These are phyloP conservation scores for Tethya wilhelma DNA, from an alignment of 37 sponge, comb jelly and placozoan species.

Conservation along the genomic window DNA sequence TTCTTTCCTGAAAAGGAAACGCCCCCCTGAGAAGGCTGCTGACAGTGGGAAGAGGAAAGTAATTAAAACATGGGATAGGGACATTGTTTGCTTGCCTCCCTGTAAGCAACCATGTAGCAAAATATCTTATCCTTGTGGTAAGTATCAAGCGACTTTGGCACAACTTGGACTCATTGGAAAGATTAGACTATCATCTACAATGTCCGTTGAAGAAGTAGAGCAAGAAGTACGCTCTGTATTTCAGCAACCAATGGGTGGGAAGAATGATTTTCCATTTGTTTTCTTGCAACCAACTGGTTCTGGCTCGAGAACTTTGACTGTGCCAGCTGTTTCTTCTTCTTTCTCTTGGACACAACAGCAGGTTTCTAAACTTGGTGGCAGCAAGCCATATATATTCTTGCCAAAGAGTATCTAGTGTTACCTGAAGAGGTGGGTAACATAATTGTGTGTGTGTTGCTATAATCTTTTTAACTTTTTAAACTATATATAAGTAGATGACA, in stretches of 20 bases:
- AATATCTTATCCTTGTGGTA: slow-evolving; percentile 21
- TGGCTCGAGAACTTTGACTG: slow-evolving; percentile 26
- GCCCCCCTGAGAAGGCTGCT: too few relatives aligned
- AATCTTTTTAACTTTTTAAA: too few relatives aligned
- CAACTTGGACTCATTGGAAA: slow-evolving; percentile 43
- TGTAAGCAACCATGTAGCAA: neutral
- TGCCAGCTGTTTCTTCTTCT: slow-evolving; percentile 30
- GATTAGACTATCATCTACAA: slow-evolving; percentile 26
- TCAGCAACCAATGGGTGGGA: slow-evolving; percentile 37
- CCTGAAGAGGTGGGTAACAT: neutral
- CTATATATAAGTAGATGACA: too few relatives aligned
- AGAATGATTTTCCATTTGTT: slow-evolving; percentile 30
- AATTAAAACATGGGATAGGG: slow-evolving; percentile 15
- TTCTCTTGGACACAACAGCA: slow-evolving; percentile 39
- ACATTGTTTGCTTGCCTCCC: slow-evolving; percentile 7
- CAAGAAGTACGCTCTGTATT: slow-evolving; percentile 48
- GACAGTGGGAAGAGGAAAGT: neutral
- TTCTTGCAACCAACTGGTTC: slow-evolving; percentile 49
- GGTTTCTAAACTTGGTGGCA: slow-evolving; percentile 16
- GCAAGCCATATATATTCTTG: slow-evolving; percentile 1
- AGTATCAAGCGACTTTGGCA: slow-evolving; percentile 9
- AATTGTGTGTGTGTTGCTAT: neutral
- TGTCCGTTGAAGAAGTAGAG: slow-evolving; percentile 24
- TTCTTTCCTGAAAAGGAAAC: too few relatives aligned
- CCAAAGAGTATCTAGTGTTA: neutral